phyloP scores from a whole-genome alignment of 2,113 vertebrate species.

The Corydoras sp. region DNA sequence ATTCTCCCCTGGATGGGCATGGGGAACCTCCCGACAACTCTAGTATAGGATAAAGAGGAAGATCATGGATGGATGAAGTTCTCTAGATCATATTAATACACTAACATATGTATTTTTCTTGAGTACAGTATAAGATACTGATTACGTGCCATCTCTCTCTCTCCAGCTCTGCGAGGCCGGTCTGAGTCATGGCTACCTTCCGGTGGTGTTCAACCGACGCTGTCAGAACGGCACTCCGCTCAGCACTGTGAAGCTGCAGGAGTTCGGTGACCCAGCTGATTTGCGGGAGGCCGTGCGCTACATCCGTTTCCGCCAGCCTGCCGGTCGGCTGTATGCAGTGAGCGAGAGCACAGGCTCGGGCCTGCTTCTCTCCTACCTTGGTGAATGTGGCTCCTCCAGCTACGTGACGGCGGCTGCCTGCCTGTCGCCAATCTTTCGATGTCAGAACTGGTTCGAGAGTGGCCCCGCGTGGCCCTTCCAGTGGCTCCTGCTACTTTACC shows the following conservation, averaged over 20 bases:
- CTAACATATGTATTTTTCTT: too few species aligned
- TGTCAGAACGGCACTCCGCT: conserved; percentile 78
- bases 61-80: too few species aligned
- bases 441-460: conserved; percentile 75
- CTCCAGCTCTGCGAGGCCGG: conserved; percentile 69
- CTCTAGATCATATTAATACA: too few species aligned
- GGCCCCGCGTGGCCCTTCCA: conserved; percentile 64
- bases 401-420: conserved; percentile 73
- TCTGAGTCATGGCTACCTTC: conserved; percentile 69
- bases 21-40: too few species aligned
- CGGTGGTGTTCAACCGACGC: conserved; percentile 77
- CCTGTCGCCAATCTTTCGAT: conserved; percentile 73
- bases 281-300: conserved; percentile 73
- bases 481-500: conserved; percentile 65
- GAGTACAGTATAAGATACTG: too few species aligned
- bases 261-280: conserved; percentile 75
- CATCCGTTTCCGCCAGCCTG: conserved; percentile 70
- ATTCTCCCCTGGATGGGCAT: too few species aligned
- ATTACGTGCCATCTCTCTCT: conserved; percentile 18
- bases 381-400: conserved; percentile 77
- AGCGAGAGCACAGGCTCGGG: conserved; percentile 75
- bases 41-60: too few species aligned
- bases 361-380: conserved; percentile 75
- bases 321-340: conserved; percentile 67
- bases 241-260: conserved; percentile 74